Percentiles rank a stretch among this genome's conserved stretches.
These are phyloP conservation scores for Girardia tigrina DNA, from an alignment of 2,888 invertebrate genomes.

Conservation along the genomic window DNA sequence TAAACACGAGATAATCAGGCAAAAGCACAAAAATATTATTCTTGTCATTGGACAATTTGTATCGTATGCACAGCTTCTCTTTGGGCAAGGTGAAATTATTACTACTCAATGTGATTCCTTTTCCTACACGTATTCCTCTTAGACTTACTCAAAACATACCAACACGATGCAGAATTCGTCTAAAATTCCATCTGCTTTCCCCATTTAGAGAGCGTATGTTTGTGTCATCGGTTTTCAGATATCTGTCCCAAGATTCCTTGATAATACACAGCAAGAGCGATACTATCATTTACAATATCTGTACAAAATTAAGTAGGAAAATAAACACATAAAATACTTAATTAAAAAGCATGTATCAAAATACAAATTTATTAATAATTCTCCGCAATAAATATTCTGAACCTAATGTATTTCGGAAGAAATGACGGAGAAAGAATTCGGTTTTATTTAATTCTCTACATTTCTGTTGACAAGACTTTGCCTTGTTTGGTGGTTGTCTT, in stretches of 20 bases:
- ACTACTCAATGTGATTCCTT: not conserved
- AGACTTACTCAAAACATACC: not conserved
- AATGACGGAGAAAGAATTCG: too few species aligned
- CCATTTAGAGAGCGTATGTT: not conserved
- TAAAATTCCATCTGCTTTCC: not conserved
- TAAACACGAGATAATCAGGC: not conserved
- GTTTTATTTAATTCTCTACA: too few species aligned
- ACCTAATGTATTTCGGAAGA: too few species aligned
- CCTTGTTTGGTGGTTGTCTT: too few species aligned
- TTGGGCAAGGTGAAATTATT: conserved; percentile 13
- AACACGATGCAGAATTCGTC: conserved; percentile 2
- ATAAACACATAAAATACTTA: conserved; percentile 6
- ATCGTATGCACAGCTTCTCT: not conserved
- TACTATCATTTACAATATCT: not conserved
- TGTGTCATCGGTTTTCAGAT: not conserved
- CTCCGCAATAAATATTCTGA: too few species aligned
- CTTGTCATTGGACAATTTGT: conserved; percentile 4
- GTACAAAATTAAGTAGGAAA: not conserved
- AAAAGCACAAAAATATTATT: conserved; percentile 12
- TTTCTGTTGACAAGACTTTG: too few species aligned
- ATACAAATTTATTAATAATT: not conserved
- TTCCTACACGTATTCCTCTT: not conserved
- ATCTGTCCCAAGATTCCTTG: not conserved
- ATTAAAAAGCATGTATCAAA: conserved; percentile 3
- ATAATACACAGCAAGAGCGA: not conserved